Conservation (phyloP, 2,888 invertebrate species). For the Agonum fuliginosum region DNA sequence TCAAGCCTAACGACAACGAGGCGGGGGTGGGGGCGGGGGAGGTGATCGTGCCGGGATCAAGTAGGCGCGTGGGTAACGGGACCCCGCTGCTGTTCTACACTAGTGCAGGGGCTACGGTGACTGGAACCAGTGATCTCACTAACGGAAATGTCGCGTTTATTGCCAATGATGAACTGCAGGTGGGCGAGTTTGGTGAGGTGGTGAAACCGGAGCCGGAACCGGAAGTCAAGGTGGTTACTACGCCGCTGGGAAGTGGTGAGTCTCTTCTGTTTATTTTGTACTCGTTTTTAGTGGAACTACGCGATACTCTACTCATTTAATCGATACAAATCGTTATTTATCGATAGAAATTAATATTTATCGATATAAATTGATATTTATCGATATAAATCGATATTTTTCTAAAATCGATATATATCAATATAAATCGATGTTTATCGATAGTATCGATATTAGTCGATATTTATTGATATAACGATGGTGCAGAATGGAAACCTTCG, state of each 20-base stretch:
- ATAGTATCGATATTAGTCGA: too few species aligned
- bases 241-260: conserved; percentile 51
- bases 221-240: conserved; percentile 32
- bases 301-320: too few species aligned
- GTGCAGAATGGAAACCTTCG: too few species aligned
- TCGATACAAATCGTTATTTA: too few species aligned
- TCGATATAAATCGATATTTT: too few species aligned
- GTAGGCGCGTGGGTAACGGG: conserved; percentile 22
- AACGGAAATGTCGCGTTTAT: conserved; percentile 55
- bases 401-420: too few species aligned
- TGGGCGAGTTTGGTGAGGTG: conserved; percentile 7
- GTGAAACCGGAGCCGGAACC: not conserved
- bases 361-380: too few species aligned
- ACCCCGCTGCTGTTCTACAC: conserved; percentile 51
- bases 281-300: too few species aligned
- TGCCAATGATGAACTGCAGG: conserved; percentile 26
- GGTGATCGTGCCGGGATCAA: conserved; percentile 2
- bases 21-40: not conserved
- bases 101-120: conserved; percentile 28
- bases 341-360: too few species aligned
- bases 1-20: not conserved
- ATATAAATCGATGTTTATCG: too few species aligned
- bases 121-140: conserved; percentile 46
- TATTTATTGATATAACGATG: too few species aligned
- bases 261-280: not conserved